Conservation (phyloP, 2,888 invertebrate genomes). For the Sarcophaga subvicina region DNA sequence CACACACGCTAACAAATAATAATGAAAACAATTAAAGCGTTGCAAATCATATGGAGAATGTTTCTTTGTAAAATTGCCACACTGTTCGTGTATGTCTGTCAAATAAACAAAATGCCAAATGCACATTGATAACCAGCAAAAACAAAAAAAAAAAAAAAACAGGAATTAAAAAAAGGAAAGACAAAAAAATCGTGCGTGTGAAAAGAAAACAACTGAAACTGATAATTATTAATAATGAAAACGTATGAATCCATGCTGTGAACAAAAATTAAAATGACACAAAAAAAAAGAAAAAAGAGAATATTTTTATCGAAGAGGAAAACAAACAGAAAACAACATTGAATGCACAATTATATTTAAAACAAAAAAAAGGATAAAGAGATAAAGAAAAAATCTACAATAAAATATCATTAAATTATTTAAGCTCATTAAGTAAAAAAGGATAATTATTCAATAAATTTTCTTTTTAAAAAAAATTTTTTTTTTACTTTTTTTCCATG, state of each 20-base stretch:
- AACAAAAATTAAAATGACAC: constrained; percentile 35
- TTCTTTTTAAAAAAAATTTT: no score
- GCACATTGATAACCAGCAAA: constrained; percentile 26
- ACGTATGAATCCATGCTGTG: constrained; percentile 48
- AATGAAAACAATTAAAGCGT: neutral
- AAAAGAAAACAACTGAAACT: neutral
- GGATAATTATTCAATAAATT: constrained; percentile 38
- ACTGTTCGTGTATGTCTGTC: neutral
- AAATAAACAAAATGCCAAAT: constrained; percentile 53
- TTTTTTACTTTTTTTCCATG: no score
- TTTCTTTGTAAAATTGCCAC: neutral
- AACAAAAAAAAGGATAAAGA: neutral
- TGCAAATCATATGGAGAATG: neutral
- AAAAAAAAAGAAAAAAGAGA: neutral
- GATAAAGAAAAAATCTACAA: neutral
- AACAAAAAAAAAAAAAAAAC: no score
- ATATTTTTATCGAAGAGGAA: constrained; percentile 36
- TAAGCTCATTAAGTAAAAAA: constrained; percentile 44
- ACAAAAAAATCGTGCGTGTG: neutral
- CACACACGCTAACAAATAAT: neutral
- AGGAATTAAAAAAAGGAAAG: neutral
- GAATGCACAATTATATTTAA: constrained; percentile 54
- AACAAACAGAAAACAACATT: constrained; percentile 45
- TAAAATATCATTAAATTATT: constrained; percentile 47
- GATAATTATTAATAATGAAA: constrained; percentile 47